Base-by-base conservation (phyloP, 2,888 invertebrate species). In the Athrips mouffetella region DNA sequence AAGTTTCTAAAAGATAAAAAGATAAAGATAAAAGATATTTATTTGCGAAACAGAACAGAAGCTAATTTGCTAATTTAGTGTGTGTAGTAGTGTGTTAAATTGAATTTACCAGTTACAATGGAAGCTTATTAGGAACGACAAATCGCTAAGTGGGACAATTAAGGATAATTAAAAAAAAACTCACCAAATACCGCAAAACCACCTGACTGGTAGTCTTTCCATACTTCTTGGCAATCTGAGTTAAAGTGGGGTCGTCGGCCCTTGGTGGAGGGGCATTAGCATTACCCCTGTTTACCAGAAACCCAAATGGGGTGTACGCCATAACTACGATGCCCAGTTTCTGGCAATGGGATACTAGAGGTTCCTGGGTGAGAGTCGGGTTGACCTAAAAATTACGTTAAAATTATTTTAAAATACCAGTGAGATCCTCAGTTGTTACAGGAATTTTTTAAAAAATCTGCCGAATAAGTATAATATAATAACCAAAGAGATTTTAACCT, bases 321-420 rank as follows among this genome's bases (percentile, higher is more conserved):
- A 89, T 92, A 53, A 96, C 74, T 0, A 89, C 81, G 16, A 97
- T 91, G 10, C 87, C 90, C n/a, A 90, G 89, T 18, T 90, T 75
- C 47, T 91, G 90, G 65, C 94, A 92, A 57, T 92, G 94, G 1
- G 91, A 79, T 0, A 92, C 90, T 29, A 94, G 62, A 46, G 91
- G 88, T 51, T 90, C 91, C 66, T 95, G 93, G 31, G 92, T 92
- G 7, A 94, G 73, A 45, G 93, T 92, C 1, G 94, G 92, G 60
- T 87, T 89, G 1, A 90, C 81, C 89, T 91, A 80, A 1, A 21
- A n/a, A 27, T n/a, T n/a, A n/a, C n/a, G n/a, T n/a, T n/a, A n/a
- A n/a, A n/a, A n/a, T n/a, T n/a, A n/a, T n/a, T n/a, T n/a, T n/a
- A n/a, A n/a, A n/a, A n/a, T n/a, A n/a, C n/a, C n/a, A n/a, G n/a